Evolutionary conservation across 53 echinoderm and acorn worm species (phyloP), one percentile per base, ranked within the genome.

Genomic region (Crossaster papposus): DNA sequence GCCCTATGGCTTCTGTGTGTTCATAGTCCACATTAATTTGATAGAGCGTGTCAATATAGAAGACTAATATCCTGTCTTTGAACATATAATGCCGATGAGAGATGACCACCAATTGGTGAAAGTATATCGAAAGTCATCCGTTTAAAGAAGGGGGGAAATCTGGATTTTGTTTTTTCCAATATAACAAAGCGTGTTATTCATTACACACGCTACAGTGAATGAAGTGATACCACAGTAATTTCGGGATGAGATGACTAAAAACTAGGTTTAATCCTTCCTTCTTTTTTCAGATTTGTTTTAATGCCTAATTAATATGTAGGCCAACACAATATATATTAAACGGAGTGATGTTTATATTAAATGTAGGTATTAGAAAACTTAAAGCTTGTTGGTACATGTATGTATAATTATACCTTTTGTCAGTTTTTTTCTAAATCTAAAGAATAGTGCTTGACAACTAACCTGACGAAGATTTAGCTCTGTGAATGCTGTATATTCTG

Each of bases 141-240:
- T 28, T 28, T 68, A 6, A 68, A 20, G 4, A 23, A 28, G 22
- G 4, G 28, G 2, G 1, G 2, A 28, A 8, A 22, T 65, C 28
- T 68, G 26, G 24, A 68, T 68, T 68, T 68, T 28, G 24, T 11
- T 28, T 26, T 20, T 3, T 23, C 3, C 62, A 14, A 3, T 11
- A 62, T 23, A 23, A n/a, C 68, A n/a, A 28, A 28, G 68, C 68
- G 68, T 68, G 68, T 23, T 68, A 26, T 68, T 68, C 68, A 68
- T 68, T 68, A 68, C n/a, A 28, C 68, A 68, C 28, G 68, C 68
- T 68, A 68, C 68, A 68, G 28, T 68, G 28, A 68, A n/a, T 23
- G 28, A 6, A 23, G 5, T 26, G 68, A 3, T 68, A n/a, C 1
- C 68, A 11, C 22, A 68, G 4, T 26, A 28, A n/a, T 68, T n/a